Percentiles rank a stretch among this genome's conserved stretches.
Evolutionary conservation across 2,888 invertebrate genomes (phyloP).

Genomic region (Hecatera dysodea): DNA sequence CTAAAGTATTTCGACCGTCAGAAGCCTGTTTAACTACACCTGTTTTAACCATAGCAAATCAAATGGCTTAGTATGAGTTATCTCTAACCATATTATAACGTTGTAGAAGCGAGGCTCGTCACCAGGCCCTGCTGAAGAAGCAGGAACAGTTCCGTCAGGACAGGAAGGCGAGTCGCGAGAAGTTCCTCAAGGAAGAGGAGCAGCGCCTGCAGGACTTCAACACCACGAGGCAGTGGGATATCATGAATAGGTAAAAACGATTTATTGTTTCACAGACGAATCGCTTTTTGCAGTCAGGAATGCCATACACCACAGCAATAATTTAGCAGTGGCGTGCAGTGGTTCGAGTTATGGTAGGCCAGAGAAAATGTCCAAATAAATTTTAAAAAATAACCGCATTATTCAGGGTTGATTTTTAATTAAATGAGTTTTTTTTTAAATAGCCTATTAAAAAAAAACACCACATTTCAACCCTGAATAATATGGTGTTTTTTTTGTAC

Average conservation of each 20-base stretch:
- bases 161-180: conserved; percentile 73
- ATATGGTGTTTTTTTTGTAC: too few relatives aligned
- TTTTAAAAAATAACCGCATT: too few relatives aligned
- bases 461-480: too few relatives aligned
- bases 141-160: conserved; percentile 72
- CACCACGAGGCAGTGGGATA: conserved; percentile 88
- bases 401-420: too few relatives aligned
- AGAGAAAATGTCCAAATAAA: too few relatives aligned
- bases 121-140: conserved; percentile 74
- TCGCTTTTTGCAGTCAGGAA: not conserved
- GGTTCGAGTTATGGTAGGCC: too few relatives aligned
- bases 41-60: too few relatives aligned
- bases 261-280: not conserved
- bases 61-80: not conserved
- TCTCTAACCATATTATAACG: not conserved
- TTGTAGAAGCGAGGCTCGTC: conserved; percentile 80
- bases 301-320: too few relatives aligned
- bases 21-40: too few relatives aligned
- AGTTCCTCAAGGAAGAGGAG: conserved; percentile 78
- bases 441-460: too few relatives aligned
- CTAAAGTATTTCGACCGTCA: too few relatives aligned
- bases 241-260: conserved; percentile 84
- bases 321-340: not conserved
- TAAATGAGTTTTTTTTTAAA: too few relatives aligned
- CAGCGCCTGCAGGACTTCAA: conserved; percentile 75